Evolutionary conservation across 2,113 vertebrate genomes (phyloP), one percentile per base, ranked within the genome.

Genomic region (Lophotis ruficrista): DNA sequence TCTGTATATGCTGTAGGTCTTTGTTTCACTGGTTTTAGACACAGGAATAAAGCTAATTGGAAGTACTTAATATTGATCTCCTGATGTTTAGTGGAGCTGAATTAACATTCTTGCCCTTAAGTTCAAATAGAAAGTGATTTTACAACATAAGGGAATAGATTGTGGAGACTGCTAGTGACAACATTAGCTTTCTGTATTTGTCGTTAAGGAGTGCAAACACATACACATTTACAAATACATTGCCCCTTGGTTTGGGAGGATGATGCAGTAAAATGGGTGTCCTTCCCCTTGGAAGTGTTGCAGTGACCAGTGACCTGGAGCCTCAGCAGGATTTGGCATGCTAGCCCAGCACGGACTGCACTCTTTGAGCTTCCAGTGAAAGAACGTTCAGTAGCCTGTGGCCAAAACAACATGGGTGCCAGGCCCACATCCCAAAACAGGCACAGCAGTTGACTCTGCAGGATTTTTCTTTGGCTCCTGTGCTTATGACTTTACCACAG

Each of bases 301-400:
- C 35, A 22, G 65, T 25, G 45, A 28, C 30, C 22, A 9, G 24
- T 43, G 58, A 5, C 13, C 50, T 23, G 24, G n/a, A 41, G 15
- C 69, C 38, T 30, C 0, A 5, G 48, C 22, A 35, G 58, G 35
- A 22, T 21, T 35, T 48, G 48, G 48, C 1, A 0, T 10, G 45
- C 23, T 18, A 56, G 13, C 69, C 60, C 60, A 12, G 37, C 31
- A 10, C 1, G 1, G 38, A 8, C n/a, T 12, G 24, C 3, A 0
- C 24, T 24, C 23, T 25, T 45, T 13, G 30, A 50, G 41, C 58
- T 22, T 35, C 58, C 58, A 50, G 60, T 9, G 33, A 51, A 25
- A 43, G 61, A 45, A 43, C 27, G 43, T 51, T 57, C 37, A 19
- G 18, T 28, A 5, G 12, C 35, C 25, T 2, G 7, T 23, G 31